Evolutionary conservation across 2,888 invertebrate genomes (phyloP), one percentile per base, ranked within the genome.

Genomic region (Gastrophysa polygoni): DNA sequence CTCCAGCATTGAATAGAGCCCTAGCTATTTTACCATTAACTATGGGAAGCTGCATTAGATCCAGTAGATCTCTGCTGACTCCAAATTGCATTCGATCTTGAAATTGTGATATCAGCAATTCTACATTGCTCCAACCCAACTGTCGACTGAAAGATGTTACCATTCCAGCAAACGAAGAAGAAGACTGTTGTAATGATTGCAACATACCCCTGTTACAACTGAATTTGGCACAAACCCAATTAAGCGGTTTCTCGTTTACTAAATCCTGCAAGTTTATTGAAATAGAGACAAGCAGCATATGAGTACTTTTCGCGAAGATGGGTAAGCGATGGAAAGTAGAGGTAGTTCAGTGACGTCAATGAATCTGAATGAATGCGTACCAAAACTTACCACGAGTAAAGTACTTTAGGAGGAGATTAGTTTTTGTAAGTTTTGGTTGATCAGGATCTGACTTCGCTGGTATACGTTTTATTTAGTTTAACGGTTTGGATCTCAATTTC

Each of bases 91-190:
- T 85, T 14, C 98, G 89, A 74, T 92, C 91, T 83, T 98, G 96
- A 81, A 99, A 98, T 81, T 97, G 95, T 0, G 91, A 89, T 44
- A 99, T 87, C 43, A 99, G 84, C 68, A 95, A 83, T 79, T 96
- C 93, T 75, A 99, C 85, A 77, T 91, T 93, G 68, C 87, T 88
- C 98, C 98, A 99, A 20, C 96, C 95, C 10, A 99, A 83, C 57
- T 95, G 91, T 66, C 88, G 88, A 80, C 97, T 96, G 83, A 99
- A 98, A n/a, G 93, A 89, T 2, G 96, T 95, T 1, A 98, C 93
- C 92, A 98, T 98, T 59, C 96, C 97, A 58, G 98, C 96, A 86
- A 97, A 98, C 32, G 96, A 95, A 32, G 98, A 91, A 1, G 98
- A 92, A 59, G 93, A 91, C 80, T 97, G 96, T 81, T 99, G 98